Evolutionary conservation across 2,888 invertebrate genomes (phyloP), one percentile per base, ranked within the genome.

Genomic region (Autographa pulchrina): DNA sequence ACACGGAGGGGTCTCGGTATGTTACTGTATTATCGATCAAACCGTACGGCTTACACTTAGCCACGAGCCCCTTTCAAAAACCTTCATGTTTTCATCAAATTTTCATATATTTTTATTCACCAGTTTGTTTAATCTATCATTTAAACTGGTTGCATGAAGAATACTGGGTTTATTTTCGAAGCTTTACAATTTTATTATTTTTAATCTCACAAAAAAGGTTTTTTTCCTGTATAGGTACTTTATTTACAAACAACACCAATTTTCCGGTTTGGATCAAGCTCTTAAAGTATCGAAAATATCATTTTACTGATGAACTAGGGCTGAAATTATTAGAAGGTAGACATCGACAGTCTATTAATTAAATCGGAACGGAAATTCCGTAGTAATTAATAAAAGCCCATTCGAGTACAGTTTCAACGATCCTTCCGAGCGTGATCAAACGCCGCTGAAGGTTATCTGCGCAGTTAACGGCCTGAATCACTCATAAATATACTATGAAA

Each of bases 321-420:
- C 35, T 70, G 70, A 77, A 83, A 84, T 83, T 86, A 86, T 86
- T 78, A 81, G 78, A 83, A 71, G 82, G 72, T 70, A 80, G 83
- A 82, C 80, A 86, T 85, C 81, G 84, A 82, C 85, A 85, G 85
- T 85, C 85, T 83, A 88, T 91, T 92, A 91, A 92, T 91, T 91
- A 90, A 91, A 90, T 85, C 85, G 80, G 79, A 86, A 82, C 82
- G 80, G 85, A 86, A 89, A 81, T 88, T 87, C 80, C 73, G 75
- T 65, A 79, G 80, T 90, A 91, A 92, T 91, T 92, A 91, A 88
- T 86, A 88, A 86, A 86, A 86, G 83, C 85, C 85, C 76, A 82
- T 78, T 79, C 80, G 78, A 85, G 81, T 81, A 76, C 64, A 74
- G 84, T 80, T 86, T 83, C 84, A 81, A 86, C 81, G 85, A 82